Conservation (phyloP, 2,888 invertebrate genomes). For the Mesoligia furuncula region DNA sequence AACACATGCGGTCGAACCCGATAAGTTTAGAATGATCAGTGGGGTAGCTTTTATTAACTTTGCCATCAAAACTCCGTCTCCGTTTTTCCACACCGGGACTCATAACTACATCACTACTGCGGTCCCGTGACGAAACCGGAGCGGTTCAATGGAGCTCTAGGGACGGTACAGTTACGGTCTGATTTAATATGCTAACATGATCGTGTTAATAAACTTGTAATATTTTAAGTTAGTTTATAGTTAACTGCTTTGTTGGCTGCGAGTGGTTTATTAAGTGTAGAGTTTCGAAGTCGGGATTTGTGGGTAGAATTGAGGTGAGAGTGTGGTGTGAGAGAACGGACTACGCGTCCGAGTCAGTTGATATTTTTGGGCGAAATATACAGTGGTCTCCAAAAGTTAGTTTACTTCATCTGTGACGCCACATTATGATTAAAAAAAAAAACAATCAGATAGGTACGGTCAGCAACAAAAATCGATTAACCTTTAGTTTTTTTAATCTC, state of each 20-base stretch:
- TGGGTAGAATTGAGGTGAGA: neutral
- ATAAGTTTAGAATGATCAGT: neutral
- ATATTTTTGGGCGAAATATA: neutral
- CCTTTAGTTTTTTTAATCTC: no score
- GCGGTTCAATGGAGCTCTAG: constrained; percentile 37
- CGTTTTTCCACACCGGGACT: neutral
- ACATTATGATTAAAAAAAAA: no score
- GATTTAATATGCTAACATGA: constrained; percentile 62
- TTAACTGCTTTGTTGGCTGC: constrained; percentile 38
- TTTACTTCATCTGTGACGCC: no score
- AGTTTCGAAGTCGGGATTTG: neutral
- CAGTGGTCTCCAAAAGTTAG: no score
- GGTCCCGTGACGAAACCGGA: constrained; percentile 38
- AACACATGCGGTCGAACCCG: neutral
- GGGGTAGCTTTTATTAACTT: neutral
- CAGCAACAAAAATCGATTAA: no score
- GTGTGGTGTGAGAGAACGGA: neutral
- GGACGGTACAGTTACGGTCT: constrained; percentile 48
- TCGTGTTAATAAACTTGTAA: constrained; percentile 44
- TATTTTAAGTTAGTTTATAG: constrained; percentile 39
- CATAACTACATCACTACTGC: constrained; percentile 36
- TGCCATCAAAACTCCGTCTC: neutral
- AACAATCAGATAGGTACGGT: no score
- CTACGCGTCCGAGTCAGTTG: neutral
- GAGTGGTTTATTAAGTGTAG: constrained; percentile 7